Evolutionary conservation across 2,113 vertebrate species (phyloP).

Genomic region (Camelus bactrianus): DNA sequence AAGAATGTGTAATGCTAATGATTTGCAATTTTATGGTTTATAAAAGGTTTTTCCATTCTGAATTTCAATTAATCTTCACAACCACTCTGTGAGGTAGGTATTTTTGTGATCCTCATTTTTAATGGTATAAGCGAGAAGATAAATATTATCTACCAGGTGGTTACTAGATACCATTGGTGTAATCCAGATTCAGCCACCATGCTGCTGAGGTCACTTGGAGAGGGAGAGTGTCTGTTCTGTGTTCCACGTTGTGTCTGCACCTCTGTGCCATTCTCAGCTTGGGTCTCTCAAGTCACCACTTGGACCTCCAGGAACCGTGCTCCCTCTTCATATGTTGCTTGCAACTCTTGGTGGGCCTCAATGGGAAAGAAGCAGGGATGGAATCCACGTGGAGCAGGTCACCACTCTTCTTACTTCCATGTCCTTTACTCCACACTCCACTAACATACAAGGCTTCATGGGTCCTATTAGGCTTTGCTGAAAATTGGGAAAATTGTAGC

Average conservation of each 20-base stretch:
- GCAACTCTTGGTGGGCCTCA: neutral
- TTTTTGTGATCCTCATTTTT: conserved; percentile 10
- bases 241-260: neutral
- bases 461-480: neutral
- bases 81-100: neutral
- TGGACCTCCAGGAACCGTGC: neutral
- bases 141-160: neutral
- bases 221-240: neutral
- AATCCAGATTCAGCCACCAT: neutral
- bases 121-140: neutral
- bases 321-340: neutral
- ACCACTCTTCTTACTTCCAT: neutral
- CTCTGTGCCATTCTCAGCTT: neutral
- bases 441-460: neutral
- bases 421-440: neutral
- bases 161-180: neutral
- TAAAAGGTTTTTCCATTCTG: neutral
- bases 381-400: neutral
- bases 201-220: neutral
- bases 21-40: neutral
- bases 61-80: neutral
- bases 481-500: neutral
- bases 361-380: neutral
- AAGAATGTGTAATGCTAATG: neutral
- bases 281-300: neutral